Conservation (phyloP, 2,113 vertebrate species). For the Uria aalge region DNA sequence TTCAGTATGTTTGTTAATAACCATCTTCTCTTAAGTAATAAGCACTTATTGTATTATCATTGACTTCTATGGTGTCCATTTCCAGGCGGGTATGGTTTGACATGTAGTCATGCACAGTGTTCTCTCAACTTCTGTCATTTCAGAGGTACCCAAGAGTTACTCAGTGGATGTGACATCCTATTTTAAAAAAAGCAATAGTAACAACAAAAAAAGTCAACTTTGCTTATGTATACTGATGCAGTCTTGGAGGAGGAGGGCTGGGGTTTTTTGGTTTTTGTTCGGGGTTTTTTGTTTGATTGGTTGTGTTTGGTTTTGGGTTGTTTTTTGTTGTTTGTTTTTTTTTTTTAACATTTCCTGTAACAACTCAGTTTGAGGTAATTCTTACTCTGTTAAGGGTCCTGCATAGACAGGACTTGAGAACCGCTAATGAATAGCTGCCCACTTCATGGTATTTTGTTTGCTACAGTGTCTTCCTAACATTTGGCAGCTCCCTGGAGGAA, state of each 20-base stretch:
- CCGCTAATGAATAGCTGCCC: not conserved
- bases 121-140: not conserved
- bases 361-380: not conserved
- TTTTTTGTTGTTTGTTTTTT: accelerated
- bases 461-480: not conserved
- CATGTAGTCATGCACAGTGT: not conserved
- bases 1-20: not conserved
- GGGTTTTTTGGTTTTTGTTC: not conserved
- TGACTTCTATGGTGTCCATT: not conserved
- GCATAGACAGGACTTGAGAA: not conserved
- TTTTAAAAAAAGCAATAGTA: not conserved
- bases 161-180: not conserved
- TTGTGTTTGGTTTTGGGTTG: not conserved
- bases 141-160: not conserved
- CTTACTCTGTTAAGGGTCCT: not conserved
- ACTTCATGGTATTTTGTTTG: not conserved
- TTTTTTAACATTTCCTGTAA: not conserved
- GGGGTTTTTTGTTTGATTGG: not conserved
- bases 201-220: not conserved
- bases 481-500: not conserved
- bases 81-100: not conserved
- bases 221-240: not conserved
- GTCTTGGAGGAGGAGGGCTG: not conserved
- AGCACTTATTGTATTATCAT: not conserved
- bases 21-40: not conserved